These are phyloP conservation scores for Odontocerum albicorne DNA, from an alignment of 2,888 invertebrate genomes.

Conservation along the genomic window DNA sequence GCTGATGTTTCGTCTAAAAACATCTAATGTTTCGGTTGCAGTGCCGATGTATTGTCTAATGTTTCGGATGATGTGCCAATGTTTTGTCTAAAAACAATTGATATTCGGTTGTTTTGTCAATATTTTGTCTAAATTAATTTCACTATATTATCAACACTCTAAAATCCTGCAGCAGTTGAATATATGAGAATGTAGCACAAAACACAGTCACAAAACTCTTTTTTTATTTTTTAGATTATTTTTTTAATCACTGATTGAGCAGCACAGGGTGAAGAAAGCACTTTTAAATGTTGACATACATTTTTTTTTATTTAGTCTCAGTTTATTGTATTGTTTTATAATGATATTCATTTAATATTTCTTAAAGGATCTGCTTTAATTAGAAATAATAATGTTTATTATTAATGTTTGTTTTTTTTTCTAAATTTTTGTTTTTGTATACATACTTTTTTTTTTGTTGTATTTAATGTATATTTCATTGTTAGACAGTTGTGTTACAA, in stretches of 20 bases:
- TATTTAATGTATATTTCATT: conserved; percentile 15
- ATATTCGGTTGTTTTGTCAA: too few relatives aligned
- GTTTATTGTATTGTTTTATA: not conserved
- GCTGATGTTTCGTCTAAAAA: too few relatives aligned
- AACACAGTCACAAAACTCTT: conserved; percentile 8
- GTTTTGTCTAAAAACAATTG: too few relatives aligned
- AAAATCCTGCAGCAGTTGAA: too few relatives aligned
- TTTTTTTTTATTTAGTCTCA: conserved; percentile 9
- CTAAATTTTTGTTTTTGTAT: conserved; percentile 8
- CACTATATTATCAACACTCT: conserved; percentile 3
- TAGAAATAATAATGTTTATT: conserved; percentile 12
- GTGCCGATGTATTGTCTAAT: too few relatives aligned
- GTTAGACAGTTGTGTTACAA: conserved; percentile 9
- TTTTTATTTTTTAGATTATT: not conserved
- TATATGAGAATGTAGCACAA: too few relatives aligned
- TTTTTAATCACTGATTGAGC: too few relatives aligned
- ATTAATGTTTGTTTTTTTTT: conserved; percentile 18
- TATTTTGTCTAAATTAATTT: too few relatives aligned
- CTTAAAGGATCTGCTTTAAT: conserved; percentile 10
- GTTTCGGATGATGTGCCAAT: too few relatives aligned
- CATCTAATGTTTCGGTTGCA: too few relatives aligned
- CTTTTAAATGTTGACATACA: conserved; percentile 14
- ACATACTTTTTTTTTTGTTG: conserved; percentile 9
- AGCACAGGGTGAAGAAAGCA: conserved; percentile 42
- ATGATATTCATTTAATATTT: not conserved